phyloP scores from a whole-genome alignment of 2,888 invertebrate species.

The Allacma fusca region DNA sequence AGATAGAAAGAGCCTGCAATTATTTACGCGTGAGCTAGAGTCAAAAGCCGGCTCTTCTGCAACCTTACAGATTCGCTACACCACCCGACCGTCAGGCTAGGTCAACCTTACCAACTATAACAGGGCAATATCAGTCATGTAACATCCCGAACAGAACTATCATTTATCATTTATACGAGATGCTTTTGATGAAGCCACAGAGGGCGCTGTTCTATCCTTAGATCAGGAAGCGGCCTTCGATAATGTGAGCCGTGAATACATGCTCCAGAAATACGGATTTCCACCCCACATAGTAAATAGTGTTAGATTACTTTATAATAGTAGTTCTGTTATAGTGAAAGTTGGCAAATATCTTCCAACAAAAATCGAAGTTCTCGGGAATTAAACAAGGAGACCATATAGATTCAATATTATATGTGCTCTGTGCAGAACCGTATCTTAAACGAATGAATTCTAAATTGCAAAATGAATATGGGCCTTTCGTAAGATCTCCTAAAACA shows the following conservation, averaged over 20 bases:
- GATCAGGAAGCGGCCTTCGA: slow-evolving; percentile 33
- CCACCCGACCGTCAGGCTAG: no score
- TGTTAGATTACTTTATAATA: neutral
- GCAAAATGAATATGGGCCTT: no score
- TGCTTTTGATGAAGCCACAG: neutral
- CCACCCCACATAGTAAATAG: neutral
- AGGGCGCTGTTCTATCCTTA: neutral
- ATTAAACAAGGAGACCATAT: slow-evolving; percentile 18
- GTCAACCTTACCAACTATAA: no score
- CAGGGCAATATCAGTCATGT: neutral
- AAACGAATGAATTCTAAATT: neutral
- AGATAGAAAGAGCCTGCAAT: no score
- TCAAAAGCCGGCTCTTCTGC: no score
- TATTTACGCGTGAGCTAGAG: no score
- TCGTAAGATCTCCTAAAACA: neutral
- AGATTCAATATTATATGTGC: neutral
- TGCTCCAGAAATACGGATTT: neutral
- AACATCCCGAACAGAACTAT: slow-evolving; percentile 24
- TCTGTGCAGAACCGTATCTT: neutral
- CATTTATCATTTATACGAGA: neutral
- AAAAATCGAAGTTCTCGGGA: neutral
- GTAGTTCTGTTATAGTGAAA: neutral
- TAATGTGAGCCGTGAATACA: neutral
- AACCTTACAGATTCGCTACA: no score
- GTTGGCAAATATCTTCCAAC: neutral